phyloP scores from a whole-genome alignment of 1,140 invertebrate species.

The Rhopalosiphum maidis region DNA sequence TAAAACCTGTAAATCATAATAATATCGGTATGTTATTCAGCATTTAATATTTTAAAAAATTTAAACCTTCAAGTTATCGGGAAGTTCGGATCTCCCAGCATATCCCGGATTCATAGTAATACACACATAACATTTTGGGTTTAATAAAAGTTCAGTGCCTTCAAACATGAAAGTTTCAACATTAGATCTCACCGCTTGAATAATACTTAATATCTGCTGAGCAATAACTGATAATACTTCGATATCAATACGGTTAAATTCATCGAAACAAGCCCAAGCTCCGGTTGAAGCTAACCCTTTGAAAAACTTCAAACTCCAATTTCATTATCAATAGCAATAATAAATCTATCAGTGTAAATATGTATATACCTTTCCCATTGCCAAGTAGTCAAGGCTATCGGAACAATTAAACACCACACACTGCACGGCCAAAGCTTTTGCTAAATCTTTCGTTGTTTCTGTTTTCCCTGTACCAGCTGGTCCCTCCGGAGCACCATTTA shows the following conservation, averaged over 20 bases:
- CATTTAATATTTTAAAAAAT: background rate
- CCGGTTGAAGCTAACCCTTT: slow-evolving; percentile 87
- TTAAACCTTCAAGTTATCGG: slow-evolving; percentile 81
- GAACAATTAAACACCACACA: slow-evolving; percentile 96
- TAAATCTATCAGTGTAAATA: background rate
- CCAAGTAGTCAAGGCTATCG: slow-evolving; percentile 89
- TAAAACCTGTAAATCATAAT: slow-evolving; percentile 78
- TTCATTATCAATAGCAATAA: background rate
- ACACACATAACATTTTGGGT: slow-evolving; percentile 84
- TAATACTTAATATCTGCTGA: slow-evolving; percentile 83
- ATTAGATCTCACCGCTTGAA: slow-evolving; percentile 77
- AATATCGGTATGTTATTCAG: slow-evolving; percentile 73
- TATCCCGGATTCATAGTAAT: slow-evolving; percentile 96
- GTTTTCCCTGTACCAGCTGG: slow-evolving; percentile 90
- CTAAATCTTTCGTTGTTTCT: slow-evolving; percentile 88
- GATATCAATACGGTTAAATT: slow-evolving; percentile 93
- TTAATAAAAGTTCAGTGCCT: slow-evolving; percentile 76
- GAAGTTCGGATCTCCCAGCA: slow-evolving; percentile 83
- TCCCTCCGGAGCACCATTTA: slow-evolving; percentile 88
- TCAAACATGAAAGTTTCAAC: slow-evolving; percentile 81
- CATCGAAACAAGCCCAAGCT: slow-evolving; percentile 94
- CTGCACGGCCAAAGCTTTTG: slow-evolving; percentile 88
- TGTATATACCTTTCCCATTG: slow-evolving; percentile 80
- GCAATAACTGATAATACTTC: slow-evolving; percentile 85
- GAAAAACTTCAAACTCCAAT: slow-evolving; percentile 68